Conservation (phyloP, 2,113 vertebrate genomes). For the Pyxicephalus adspersus region DNA sequence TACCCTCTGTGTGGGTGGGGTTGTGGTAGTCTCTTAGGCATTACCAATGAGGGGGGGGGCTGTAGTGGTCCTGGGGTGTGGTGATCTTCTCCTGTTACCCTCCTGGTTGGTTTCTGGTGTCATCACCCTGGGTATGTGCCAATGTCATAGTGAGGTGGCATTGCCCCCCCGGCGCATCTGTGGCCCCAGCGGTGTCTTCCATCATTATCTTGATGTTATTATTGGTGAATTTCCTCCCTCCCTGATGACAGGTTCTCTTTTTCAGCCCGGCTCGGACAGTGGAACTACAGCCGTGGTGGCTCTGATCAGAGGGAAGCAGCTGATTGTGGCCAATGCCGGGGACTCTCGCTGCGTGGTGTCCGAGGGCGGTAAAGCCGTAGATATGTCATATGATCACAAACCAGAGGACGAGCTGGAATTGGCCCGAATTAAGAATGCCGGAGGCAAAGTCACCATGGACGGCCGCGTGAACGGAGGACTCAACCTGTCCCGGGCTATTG, state of each 20-base stretch:
- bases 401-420: constrained; percentile 95
- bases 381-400: constrained; percentile 98
- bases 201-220: too few species aligned
- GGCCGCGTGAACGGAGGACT: constrained; percentile 95
- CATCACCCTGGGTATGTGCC: too few species aligned
- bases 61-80: too few species aligned
- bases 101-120: too few species aligned
- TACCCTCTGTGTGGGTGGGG: too few species aligned
- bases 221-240: too few species aligned
- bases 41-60: too few species aligned
- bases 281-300: constrained; percentile 96
- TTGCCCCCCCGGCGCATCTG: too few species aligned
- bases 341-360: constrained; percentile 98
- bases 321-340: constrained; percentile 96
- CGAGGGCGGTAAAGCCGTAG: constrained; percentile 87
- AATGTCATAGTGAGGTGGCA: too few species aligned
- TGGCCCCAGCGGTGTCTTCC: too few species aligned
- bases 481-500: constrained; percentile 95
- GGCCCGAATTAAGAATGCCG: constrained; percentile 94
- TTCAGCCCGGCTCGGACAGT: constrained; percentile 94
- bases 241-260: not conserved
- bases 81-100: too few species aligned
- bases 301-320: constrained; percentile 91
- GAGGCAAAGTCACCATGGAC: constrained; percentile 97
- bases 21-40: too few species aligned